phyloP scores from a whole-genome alignment of 2,113 vertebrate genomes.

The Eulemur rufifrons region DNA sequence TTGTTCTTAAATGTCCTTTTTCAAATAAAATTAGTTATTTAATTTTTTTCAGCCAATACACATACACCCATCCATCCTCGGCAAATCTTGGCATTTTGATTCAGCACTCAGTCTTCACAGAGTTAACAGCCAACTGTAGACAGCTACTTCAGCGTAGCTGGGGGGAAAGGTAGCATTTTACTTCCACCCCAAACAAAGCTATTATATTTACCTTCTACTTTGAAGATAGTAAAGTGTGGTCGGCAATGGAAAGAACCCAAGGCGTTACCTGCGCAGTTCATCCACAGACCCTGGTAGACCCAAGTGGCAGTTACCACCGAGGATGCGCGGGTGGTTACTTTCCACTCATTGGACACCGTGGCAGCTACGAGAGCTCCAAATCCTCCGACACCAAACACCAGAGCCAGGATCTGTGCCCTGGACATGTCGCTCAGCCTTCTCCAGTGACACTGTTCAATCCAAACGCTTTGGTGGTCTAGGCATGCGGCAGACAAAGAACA shows the following conservation, averaged over 20 bases:
- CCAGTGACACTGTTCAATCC: constrained; percentile 42
- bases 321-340: constrained; percentile 92
- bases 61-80: background rate
- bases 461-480: constrained; percentile 72
- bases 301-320: constrained; percentile 97
- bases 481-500: constrained; percentile 68
- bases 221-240: constrained; percentile 92
- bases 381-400: constrained; percentile 89
- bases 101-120: background rate
- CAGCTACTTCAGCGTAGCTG: too few relatives aligned
- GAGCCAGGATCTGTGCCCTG: constrained; percentile 90
- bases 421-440: constrained; percentile 84
- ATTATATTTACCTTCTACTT: constrained; percentile 89
- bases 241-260: constrained; percentile 94
- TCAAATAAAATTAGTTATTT: background rate
- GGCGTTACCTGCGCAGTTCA: constrained; percentile 95
- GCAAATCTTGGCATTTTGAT: background rate
- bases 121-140: background rate
- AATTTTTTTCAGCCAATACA: background rate
- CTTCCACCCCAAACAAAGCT: background rate
- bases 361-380: constrained; percentile 91
- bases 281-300: constrained; percentile 97
- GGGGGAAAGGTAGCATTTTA: background rate
- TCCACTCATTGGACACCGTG: constrained; percentile 94
- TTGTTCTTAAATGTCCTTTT: background rate